Conservation (phyloP, 1,140 invertebrate genomes). For the Euura lappo region DNA sequence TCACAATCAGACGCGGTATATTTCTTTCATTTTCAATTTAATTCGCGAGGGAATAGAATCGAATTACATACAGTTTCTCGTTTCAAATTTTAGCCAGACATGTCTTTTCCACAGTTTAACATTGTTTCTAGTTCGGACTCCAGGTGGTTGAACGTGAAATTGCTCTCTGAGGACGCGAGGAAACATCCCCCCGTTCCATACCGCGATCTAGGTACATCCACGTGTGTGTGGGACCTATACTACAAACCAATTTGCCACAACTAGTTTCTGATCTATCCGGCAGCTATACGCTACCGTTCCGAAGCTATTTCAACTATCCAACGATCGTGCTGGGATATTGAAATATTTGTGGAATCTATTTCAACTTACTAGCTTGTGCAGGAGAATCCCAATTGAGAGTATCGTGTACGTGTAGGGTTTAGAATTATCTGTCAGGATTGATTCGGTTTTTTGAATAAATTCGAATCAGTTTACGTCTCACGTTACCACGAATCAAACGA, state of each 20-base stretch:
- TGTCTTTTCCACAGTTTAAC: no score
- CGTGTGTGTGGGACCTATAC: neutral
- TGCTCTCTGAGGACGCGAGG: neutral
- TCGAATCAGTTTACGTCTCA: no score
- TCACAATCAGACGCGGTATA: neutral
- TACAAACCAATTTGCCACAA: neutral
- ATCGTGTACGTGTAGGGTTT: no score
- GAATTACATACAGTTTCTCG: no score
- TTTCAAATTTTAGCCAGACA: no score
- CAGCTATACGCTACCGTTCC: neutral
- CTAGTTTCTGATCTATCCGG: neutral
- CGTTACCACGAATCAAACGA: neutral
- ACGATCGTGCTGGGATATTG: neutral
- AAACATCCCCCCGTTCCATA: neutral
- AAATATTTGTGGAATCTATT: conserved; percentile 6
- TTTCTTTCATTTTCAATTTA: no score
- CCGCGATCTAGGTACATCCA: neutral
- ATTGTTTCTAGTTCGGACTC: neutral
- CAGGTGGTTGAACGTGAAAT: neutral
- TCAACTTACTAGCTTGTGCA: no score
- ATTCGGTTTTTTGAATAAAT: no score
- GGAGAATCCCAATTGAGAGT: no score
- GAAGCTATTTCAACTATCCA: neutral
- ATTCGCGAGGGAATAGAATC: no score
- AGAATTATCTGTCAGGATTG: no score